Conservation (phyloP, 2,113 vertebrate genomes). For the Notothenia coriiceps region DNA sequence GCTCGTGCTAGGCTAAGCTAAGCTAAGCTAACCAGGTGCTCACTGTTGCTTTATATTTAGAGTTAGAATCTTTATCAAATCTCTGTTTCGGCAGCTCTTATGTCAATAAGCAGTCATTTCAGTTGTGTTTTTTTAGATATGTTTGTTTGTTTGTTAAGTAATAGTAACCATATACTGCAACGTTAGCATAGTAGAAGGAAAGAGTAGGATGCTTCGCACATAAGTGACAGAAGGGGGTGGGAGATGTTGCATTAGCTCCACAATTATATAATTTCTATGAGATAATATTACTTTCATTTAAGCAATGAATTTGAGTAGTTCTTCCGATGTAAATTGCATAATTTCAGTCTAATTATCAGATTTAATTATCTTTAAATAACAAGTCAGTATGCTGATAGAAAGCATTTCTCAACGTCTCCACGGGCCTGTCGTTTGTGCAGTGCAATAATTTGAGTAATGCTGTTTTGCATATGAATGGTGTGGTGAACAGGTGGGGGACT, state of each 20-base stretch:
- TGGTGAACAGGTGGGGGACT: constrained; percentile 36
- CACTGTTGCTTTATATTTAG: background rate
- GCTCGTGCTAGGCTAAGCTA: background rate
- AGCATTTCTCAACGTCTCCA: background rate
- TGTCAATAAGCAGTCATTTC: too few relatives aligned
- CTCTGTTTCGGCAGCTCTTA: too few relatives aligned
- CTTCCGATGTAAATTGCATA: too few relatives aligned
- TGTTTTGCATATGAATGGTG: constrained; percentile 41
- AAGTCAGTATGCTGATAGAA: background rate
- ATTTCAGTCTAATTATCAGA: too few relatives aligned
- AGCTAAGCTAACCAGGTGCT: background rate
- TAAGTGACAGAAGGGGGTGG: background rate
- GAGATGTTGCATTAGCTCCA: background rate
- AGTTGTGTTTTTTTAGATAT: too few relatives aligned
- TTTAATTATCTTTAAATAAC: too few relatives aligned
- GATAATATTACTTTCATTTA: too few relatives aligned
- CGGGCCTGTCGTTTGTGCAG: background rate
- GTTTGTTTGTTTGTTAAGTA: too few relatives aligned
- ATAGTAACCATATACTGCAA: background rate
- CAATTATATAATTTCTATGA: background rate
- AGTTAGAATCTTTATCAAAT: too few relatives aligned
- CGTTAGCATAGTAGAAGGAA: background rate
- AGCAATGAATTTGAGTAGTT: too few relatives aligned
- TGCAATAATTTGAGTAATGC: background rate
- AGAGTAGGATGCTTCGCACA: background rate